Percentiles rank a stretch among this genome's conserved stretches.
Evolutionary conservation across 2,113 vertebrate genomes (phyloP).

Genomic region (Cyprinodon brontotheroides): DNA sequence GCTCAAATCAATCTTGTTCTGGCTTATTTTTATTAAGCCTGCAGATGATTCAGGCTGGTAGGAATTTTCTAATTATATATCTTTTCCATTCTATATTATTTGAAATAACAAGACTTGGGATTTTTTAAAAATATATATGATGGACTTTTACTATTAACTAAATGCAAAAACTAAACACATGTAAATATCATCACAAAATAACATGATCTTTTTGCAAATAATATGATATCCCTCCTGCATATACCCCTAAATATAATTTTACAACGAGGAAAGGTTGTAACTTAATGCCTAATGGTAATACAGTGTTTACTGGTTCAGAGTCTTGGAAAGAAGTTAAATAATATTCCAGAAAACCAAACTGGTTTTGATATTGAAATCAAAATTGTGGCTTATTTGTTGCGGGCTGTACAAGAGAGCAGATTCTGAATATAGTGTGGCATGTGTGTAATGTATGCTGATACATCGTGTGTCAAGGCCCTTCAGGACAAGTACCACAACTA

Average conservation of each 20-base stretch:
- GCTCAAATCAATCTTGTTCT: too few species aligned
- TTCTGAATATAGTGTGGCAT: constrained; percentile 37
- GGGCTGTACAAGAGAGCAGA: constrained; percentile 20
- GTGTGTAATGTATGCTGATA: constrained; percentile 75
- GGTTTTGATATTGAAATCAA: background rate
- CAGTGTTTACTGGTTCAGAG: background rate
- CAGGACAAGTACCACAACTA: constrained; percentile 68
- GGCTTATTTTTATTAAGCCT: too few species aligned
- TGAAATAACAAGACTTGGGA: too few species aligned
- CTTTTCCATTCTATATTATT: background rate
- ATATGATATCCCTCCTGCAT: background rate
- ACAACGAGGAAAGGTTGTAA: background rate
- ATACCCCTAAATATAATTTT: background rate
- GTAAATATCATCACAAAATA: background rate
- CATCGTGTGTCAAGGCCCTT: constrained; percentile 75
- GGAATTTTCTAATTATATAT: too few species aligned
- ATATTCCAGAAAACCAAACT: background rate
- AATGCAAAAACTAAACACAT: background rate
- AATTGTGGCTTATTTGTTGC: background rate
- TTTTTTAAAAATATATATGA: too few species aligned
- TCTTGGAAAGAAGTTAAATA: background rate
- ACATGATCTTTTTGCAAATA: background rate
- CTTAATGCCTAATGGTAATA: too few species aligned
- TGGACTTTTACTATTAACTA: too few species aligned
- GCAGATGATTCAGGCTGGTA: too few species aligned